Conservation (phyloP, 2,888 invertebrate genomes). For the Netelia virgata region DNA sequence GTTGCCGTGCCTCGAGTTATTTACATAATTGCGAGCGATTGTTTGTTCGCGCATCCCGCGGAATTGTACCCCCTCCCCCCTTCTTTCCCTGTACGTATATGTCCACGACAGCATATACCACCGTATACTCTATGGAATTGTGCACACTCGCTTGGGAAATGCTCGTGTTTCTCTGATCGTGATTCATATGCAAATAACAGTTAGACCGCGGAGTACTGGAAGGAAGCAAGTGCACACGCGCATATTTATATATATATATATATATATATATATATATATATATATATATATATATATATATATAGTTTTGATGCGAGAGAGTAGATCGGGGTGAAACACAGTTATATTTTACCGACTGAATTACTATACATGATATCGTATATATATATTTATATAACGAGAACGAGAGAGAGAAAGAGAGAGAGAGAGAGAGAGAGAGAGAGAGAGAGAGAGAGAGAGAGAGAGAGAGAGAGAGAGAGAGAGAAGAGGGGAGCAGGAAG, state of each 20-base stretch:
- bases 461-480: too few species aligned
- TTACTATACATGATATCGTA: conserved; percentile 2
- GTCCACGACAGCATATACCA: conserved; percentile 1
- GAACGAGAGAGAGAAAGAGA: too few species aligned
- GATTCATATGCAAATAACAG: conserved; percentile 83
- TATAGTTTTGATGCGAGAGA: conserved; percentile 6
- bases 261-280: conserved; percentile 17
- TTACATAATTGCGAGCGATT: conserved; percentile 83
- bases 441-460: too few species aligned
- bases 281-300: conserved; percentile 36
- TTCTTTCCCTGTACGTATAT: not conserved
- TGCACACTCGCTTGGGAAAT: conserved; percentile 77
- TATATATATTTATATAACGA: not conserved
- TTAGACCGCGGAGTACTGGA: conserved; percentile 31
- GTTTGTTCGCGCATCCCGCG: conserved; percentile 81
- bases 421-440: too few species aligned
- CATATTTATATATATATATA: conserved; percentile 31
- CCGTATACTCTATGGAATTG: conserved; percentile 10
- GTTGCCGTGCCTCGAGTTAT: conserved; percentile 70
- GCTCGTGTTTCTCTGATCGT: conserved; percentile 78
- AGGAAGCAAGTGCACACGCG: conserved; percentile 32
- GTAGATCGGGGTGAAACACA: conserved; percentile 17
- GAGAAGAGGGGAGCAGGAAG: not conserved
- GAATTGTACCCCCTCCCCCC: conserved; percentile 48
- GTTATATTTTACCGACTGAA: conserved; percentile 3